Base-by-base conservation (phyloP, 1,140 invertebrate genomes). In the Tetragnatha versicolor region DNA sequence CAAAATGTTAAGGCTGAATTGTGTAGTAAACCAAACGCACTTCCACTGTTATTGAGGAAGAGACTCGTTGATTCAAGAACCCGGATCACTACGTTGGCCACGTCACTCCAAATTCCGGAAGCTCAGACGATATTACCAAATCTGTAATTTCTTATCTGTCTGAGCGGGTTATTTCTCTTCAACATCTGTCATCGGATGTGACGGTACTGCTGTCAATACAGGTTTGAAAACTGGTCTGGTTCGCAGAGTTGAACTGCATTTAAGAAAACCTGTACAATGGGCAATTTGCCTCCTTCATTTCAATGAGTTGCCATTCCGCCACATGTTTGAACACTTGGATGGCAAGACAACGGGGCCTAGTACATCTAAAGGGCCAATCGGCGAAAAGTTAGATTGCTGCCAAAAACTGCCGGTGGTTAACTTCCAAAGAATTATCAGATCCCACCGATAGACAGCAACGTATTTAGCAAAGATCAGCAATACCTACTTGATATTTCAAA, bases 171-270 rank as follows among this genome's bases (percentile, higher is more conserved):
- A 42, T 25, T 45, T 45, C 39, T 5, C 37, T 17, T 20, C 1
- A 51, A 68, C 17, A 31, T 9, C 31, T 68, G 31, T 42, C 25
- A 3, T 27, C 27, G 37, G 61, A 6, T 65, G 37, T 68, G 22
- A 68, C 10, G 45, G 42, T 33, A n/a, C 45, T 47, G 33, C n/a
- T 66, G n/a, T 66, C 20, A 68, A 68, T 68, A 33, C 42, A 3
- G 27, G 25, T 0, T 6, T 5, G n/a, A 47, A 49, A 31, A n/a
- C 12, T 49, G 45, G 14, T 49, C 12, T 29, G 12, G n/a, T 68
- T 51, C 14, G 27, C 25, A 3, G 27, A 9, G 6, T 68, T 3
- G 45, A 68, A 68, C 14, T 7, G 5, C 10, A 51, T 9, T 1
- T 33, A 3, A 10, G 14, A 12, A 1, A 12, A n/a, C 14, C 25